Conservation (phyloP, 2,113 vertebrate genomes). For the Chaetorhynchus papuensis region DNA sequence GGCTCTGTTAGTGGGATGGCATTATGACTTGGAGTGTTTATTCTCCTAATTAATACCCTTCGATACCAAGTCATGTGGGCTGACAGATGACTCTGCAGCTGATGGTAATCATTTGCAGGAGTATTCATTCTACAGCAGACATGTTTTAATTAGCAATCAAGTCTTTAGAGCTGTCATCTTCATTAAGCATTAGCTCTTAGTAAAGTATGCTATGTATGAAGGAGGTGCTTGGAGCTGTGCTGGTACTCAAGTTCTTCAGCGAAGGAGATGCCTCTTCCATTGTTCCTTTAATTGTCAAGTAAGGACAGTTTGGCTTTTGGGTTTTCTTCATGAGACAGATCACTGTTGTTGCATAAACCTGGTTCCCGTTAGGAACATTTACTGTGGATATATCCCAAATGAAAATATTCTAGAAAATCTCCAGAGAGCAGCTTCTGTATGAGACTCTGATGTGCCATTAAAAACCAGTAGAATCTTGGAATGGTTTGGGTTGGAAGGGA, state of each 20-base stretch:
- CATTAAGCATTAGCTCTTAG: not conserved
- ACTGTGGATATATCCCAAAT: not conserved
- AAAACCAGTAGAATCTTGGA: not conserved
- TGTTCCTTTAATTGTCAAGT: not conserved
- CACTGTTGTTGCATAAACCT: not conserved
- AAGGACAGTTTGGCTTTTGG: not conserved
- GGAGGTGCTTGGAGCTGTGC: not conserved
- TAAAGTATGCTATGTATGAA: not conserved
- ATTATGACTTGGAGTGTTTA: not conserved
- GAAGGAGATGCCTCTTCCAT: not conserved
- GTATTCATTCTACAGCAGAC: not conserved
- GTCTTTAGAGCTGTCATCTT: not conserved
- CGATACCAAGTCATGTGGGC: not conserved
- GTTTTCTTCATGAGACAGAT: not conserved
- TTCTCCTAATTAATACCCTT: not conserved
- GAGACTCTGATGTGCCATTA: not conserved
- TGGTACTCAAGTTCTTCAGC: not conserved
- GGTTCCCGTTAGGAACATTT: not conserved
- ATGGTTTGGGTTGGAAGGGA: not conserved
- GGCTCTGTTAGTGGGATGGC: not conserved
- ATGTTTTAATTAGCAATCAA: not conserved
- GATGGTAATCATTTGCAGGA: not conserved
- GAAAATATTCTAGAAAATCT: not conserved
- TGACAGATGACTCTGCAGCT: not conserved
- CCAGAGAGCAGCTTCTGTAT: not conserved